Conservation (phyloP, 2,797 vertebrate species). For the Pangasius macronema region DNA sequence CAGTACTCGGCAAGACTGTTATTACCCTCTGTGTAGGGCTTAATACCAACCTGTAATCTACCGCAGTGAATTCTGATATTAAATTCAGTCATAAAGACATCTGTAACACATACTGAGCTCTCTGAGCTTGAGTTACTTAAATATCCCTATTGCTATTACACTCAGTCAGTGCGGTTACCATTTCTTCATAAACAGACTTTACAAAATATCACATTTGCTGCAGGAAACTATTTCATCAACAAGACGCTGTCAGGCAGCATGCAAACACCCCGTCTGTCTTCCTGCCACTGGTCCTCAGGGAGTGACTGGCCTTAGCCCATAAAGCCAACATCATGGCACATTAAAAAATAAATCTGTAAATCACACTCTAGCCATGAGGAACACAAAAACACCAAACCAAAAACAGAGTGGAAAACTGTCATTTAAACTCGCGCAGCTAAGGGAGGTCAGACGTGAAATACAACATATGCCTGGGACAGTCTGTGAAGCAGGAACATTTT, state of each 20-base stretch:
- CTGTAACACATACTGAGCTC: background rate
- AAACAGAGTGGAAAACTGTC: slow-evolving; percentile 51
- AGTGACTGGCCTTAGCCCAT: slow-evolving; percentile 44
- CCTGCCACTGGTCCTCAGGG: slow-evolving; percentile 11
- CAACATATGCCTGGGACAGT: slow-evolving; percentile 47
- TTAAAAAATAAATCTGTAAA: slow-evolving; percentile 58
- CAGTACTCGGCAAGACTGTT: background rate
- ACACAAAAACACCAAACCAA: slow-evolving; percentile 53
- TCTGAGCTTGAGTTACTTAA: background rate
- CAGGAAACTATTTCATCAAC: slow-evolving; percentile 52
- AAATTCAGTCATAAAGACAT: background rate
- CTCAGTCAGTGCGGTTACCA: slow-evolving; percentile 18
- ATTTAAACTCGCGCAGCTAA: slow-evolving; percentile 55
- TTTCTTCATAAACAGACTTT: slow-evolving; percentile 21
- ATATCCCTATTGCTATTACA: background rate
- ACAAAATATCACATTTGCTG: slow-evolving; percentile 34
- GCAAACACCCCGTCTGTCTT: slow-evolving; percentile 48
- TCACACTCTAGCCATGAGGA: slow-evolving; percentile 44
- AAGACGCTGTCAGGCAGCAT: slow-evolving; percentile 45
- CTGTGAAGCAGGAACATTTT: slow-evolving; percentile 17
- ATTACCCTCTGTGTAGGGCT: background rate
- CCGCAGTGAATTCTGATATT: background rate
- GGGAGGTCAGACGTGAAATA: slow-evolving; percentile 56
- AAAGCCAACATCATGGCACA: slow-evolving; percentile 43
- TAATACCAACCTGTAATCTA: background rate